Conservation (phyloP, 2,888 invertebrate species). For the Exephanes ischioxanthus region DNA sequence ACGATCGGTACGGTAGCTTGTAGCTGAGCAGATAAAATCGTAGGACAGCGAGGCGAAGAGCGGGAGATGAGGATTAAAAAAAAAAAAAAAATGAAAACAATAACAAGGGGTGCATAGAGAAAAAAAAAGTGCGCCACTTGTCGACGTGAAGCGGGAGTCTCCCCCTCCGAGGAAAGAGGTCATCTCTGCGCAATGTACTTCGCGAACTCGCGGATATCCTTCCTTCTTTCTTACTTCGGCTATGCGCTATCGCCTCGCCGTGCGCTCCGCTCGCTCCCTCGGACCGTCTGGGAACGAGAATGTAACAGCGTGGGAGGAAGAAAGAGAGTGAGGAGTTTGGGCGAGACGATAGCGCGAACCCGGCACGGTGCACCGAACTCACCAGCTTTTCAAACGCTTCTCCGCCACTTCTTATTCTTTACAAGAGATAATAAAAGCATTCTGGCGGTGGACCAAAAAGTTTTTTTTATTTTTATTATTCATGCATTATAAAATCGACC, state of each 20-base stretch:
- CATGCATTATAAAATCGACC: conserved; percentile 51
- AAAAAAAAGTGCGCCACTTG: conserved; percentile 60
- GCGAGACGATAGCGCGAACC: conserved; percentile 41
- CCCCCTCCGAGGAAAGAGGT: conserved; percentile 66
- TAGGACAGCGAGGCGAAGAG: conserved; percentile 18
- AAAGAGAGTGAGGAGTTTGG: conserved; percentile 35
- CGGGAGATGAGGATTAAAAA: conserved; percentile 18
- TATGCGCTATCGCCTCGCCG: conserved; percentile 26
- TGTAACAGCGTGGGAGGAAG: conserved; percentile 27
- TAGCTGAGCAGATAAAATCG: neutral
- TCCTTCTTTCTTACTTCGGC: conserved; percentile 60
- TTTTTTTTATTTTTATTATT: conserved; percentile 50
- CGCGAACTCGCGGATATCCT: conserved; percentile 65
- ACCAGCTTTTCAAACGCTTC: conserved; percentile 13
- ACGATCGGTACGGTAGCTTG: neutral
- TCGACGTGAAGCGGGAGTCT: conserved; percentile 13
- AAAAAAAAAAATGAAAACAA: conserved; percentile 27
- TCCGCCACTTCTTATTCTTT: conserved; percentile 27
- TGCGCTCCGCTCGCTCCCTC: conserved; percentile 49
- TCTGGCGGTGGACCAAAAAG: conserved; percentile 30
- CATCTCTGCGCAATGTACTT: conserved; percentile 68
- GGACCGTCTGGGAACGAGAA: conserved; percentile 50
- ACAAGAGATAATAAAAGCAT: conserved; percentile 39
- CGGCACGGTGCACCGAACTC: conserved; percentile 60
- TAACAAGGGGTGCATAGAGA: conserved; percentile 35